phyloP scores from a whole-genome alignment of 2,888 invertebrate genomes.

The Sycophila texana region DNA sequence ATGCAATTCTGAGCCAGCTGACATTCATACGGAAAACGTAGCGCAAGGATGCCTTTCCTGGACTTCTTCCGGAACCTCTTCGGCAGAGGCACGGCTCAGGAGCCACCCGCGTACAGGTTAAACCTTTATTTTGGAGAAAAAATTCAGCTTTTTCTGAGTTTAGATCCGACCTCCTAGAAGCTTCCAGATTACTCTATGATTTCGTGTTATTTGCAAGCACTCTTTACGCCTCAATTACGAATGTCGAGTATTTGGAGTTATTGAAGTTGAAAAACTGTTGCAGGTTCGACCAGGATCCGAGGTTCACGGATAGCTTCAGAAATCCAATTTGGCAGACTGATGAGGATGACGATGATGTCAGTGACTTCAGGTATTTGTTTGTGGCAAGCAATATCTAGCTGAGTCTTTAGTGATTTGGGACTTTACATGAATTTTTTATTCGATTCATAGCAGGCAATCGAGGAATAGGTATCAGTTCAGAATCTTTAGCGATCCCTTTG shows the following conservation, averaged over 20 bases:
- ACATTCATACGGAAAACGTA: conserved; percentile 13
- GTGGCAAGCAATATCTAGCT: background rate
- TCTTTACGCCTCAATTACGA: too few species aligned
- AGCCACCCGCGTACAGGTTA: conserved; percentile 63
- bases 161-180: background rate
- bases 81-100: conserved; percentile 55
- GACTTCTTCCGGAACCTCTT: conserved; percentile 67
- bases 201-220: too few species aligned
- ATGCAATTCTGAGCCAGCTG: conserved; percentile 44
- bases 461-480: conserved; percentile 71
- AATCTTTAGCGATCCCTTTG: conserved; percentile 79
- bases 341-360: conserved; percentile 68
- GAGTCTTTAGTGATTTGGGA: background rate
- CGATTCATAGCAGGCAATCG: conserved; percentile 28
- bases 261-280: conserved; percentile 15
- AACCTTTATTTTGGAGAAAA: background rate
- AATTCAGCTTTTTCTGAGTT: too few species aligned
- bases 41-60: conserved; percentile 63
- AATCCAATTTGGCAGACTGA: conserved; percentile 73
- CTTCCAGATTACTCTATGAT: background rate
- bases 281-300: conserved; percentile 57
- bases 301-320: conserved; percentile 65
- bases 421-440: background rate
- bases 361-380: conserved; percentile 66
- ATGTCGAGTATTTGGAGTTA: too few species aligned